Percentiles rank a stretch among this genome's conserved stretches.
Conservation (phyloP, 1,140 invertebrate genomes). For the Bombus vancouverensis region DNA sequence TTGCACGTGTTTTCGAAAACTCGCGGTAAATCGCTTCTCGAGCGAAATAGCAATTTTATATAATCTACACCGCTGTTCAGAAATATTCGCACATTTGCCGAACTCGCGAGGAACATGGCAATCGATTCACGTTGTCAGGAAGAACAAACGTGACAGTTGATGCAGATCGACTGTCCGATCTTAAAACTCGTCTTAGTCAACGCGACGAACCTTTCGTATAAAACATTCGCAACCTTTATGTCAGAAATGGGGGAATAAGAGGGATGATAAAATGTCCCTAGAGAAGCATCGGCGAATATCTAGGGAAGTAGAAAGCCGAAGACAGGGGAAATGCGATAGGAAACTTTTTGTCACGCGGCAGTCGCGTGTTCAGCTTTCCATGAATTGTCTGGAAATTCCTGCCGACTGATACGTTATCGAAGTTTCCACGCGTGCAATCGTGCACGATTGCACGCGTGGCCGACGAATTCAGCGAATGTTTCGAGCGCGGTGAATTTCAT, state of each 20-base stretch:
- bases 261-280: not conserved
- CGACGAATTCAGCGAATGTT: conserved; percentile 24
- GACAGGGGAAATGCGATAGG: not conserved
- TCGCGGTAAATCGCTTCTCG: too few species aligned
- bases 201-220: too few species aligned
- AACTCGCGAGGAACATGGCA: too few species aligned
- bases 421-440: not conserved
- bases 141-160: too few species aligned
- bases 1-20: too few species aligned
- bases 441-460: not conserved
- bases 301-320: not conserved
- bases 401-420: conserved; percentile 52
- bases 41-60: too few species aligned
- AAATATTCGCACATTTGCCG: too few species aligned
- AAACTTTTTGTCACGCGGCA: not conserved
- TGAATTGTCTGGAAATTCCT: conserved; percentile 12
- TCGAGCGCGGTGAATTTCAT: conserved; percentile 31
- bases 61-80: too few species aligned
- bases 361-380: not conserved
- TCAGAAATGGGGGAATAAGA: too few species aligned
- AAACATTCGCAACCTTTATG: not conserved
- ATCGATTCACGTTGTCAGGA: too few species aligned
- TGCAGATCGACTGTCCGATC: too few species aligned
- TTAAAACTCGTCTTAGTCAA: too few species aligned
- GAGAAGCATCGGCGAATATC: not conserved